Evolutionary conservation across 2,113 vertebrate genomes (phyloP), one percentile per base, ranked within the genome.

Genomic region (Saimiri boliviensis): DNA sequence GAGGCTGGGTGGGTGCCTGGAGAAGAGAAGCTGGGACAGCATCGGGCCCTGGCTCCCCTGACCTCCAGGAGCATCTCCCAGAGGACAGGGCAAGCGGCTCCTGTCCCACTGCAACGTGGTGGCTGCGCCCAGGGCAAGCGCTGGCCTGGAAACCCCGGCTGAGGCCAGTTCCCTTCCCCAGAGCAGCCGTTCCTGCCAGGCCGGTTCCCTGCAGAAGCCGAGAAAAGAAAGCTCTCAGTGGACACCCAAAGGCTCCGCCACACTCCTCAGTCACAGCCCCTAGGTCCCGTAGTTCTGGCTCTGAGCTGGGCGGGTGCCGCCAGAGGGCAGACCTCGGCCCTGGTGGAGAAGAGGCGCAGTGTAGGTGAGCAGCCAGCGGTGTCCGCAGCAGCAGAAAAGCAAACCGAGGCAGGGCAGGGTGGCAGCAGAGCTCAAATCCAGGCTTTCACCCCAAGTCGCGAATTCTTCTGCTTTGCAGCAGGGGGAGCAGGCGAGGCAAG

Each of bases 171-270:
- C 40, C n/a, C 21, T 11, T 35, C 30, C 19, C 37, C 16, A 4
- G 40, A 66, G 73, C 49, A 21, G 40, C 66, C 1, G 1, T 27
- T 7, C 17, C 37, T 17, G 19, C 76, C 30, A 8, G 21, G 37
- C 8, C 13, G 1, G 21, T 3, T 20, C 60, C n/a, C 0, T 25
- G 32, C 21, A 13, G 42, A 5, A 20, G 8, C 7, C 12, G 10
- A 68, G 13, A 2, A 4, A 30, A 5, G 1, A 32, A 54, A 84
- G n/a, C 35, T n/a, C 71, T 71, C 21, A 3, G 21, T 4, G 49
- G 73, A 58, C 2, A 8, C 71, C 23, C 16, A 23, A 16, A 17
- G 40, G 6, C 37, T 77, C 49, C 6, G 9, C 19, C 30, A 13
- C 30, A 3, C 30, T 6, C 3, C 54, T 60, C 21, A 45, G 32